Conservation (phyloP, 2,113 vertebrate genomes). For the Mandrillus leucophaeus region DNA sequence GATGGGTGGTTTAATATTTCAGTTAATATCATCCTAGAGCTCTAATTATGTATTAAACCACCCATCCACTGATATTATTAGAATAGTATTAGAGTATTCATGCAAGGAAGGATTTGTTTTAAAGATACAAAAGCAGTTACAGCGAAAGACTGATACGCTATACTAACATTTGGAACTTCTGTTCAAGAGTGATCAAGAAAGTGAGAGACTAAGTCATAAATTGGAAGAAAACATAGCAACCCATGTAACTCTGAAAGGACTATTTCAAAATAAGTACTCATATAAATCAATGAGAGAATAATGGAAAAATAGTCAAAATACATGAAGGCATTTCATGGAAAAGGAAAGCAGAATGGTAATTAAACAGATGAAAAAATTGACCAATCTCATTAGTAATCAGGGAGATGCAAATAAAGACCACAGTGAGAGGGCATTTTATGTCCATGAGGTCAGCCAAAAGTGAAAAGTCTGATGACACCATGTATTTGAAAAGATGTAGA, state of each 20-base stretch:
- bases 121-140: not conserved
- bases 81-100: not conserved
- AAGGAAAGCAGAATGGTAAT: not conserved
- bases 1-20: not conserved
- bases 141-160: not conserved
- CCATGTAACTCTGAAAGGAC: not conserved
- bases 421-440: not conserved
- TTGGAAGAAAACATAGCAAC: not conserved
- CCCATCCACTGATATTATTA: not conserved
- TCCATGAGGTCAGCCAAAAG: not conserved
- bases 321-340: not conserved
- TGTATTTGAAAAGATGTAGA: not conserved
- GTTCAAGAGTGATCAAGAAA: not conserved
- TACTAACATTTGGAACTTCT: not conserved
- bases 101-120: not conserved
- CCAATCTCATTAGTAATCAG: not conserved
- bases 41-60: not conserved
- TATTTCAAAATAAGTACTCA: not conserved
- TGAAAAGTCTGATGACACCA: not conserved
- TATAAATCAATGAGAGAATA: constrained; percentile 1
- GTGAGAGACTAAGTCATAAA: not conserved
- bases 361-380: not conserved
- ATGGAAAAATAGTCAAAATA: not conserved
- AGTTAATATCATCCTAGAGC: not conserved
- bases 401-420: not conserved